Evolutionary conservation across 2,888 invertebrate species (phyloP).

Genomic region (Choreutis nemorana): DNA sequence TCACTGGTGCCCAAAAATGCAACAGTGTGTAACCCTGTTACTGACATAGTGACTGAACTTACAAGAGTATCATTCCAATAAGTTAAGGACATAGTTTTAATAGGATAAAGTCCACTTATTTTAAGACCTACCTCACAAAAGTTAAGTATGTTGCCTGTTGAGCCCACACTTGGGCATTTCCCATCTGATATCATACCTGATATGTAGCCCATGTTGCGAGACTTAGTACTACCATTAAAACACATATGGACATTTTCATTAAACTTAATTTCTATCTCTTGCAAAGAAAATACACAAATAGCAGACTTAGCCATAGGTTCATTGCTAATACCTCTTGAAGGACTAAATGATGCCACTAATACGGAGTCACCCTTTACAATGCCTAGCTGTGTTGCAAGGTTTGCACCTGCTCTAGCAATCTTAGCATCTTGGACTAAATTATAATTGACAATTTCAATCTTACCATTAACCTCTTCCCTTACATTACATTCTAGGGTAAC

Average conservation of each 20-base stretch:
- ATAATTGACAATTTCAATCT: slow-evolving; percentile 71
- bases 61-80: slow-evolving; percentile 82
- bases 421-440: slow-evolving; percentile 95
- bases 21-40: slow-evolving; percentile 90
- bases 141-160: slow-evolving; percentile 88
- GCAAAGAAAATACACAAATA: slow-evolving; percentile 90
- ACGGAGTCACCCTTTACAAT: slow-evolving; percentile 82
- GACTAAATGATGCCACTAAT: slow-evolving; percentile 88
- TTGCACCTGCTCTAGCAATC: slow-evolving; percentile 83
- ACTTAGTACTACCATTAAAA: slow-evolving; percentile 93
- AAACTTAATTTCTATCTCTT: slow-evolving; percentile 91
- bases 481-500: slow-evolving; percentile 89
- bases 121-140: slow-evolving; percentile 93
- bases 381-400: slow-evolving; percentile 82
- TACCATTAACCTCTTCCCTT: slow-evolving; percentile 62
- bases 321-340: slow-evolving; percentile 87
- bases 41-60: slow-evolving; percentile 86
- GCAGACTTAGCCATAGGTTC: slow-evolving; percentile 86
- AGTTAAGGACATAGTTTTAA: slow-evolving; percentile 77
- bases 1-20: slow-evolving; percentile 91
- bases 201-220: slow-evolving; percentile 90
- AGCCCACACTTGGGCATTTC: slow-evolving; percentile 87
- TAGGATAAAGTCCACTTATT: slow-evolving; percentile 88
- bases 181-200: slow-evolving; percentile 92
- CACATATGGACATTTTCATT: slow-evolving; percentile 98